phyloP scores from a whole-genome alignment of 1,140 invertebrate species.

The Periplaneta americana region DNA sequence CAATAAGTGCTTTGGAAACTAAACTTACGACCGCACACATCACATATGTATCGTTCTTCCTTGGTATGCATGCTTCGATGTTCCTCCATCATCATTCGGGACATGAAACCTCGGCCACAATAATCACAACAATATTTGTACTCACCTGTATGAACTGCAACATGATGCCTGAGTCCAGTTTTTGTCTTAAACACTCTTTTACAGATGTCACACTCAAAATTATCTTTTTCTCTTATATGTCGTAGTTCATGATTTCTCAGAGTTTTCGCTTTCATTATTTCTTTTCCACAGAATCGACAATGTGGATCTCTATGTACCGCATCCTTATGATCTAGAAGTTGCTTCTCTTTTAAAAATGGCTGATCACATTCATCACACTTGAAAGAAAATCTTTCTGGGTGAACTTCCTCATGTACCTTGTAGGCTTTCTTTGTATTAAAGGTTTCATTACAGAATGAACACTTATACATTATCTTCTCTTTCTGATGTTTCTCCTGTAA shows the following conservation, averaged over 20 bases:
- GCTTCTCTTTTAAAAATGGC: constrained; percentile 14
- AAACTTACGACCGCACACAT: constrained; percentile 25
- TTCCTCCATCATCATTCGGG: constrained; percentile 22
- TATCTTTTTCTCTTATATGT: constrained; percentile 12
- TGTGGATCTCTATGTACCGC: constrained; percentile 13
- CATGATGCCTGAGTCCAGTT: constrained; percentile 21
- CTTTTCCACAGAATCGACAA: constrained; percentile 20
- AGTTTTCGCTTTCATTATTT: constrained; percentile 16
- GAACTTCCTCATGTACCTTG: constrained; percentile 15
- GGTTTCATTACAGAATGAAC: constrained; percentile 5
- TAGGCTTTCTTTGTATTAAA: constrained; percentile 16
- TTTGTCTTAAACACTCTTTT: constrained; percentile 23
- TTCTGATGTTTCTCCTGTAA: constrained; percentile 10
- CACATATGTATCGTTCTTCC: constrained; percentile 25
- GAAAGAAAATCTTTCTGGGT: constrained; percentile 6
- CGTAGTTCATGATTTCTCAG: constrained; percentile 17
- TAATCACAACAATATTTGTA: constrained; percentile 25
- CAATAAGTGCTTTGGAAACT: constrained; percentile 24
- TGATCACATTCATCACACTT: constrained; percentile 14
- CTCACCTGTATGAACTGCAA: constrained; percentile 22
- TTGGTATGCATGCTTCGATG: constrained; percentile 24
- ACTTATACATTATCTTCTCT: constrained; percentile 9
- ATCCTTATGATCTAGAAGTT: constrained; percentile 17
- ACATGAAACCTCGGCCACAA: constrained; percentile 25
- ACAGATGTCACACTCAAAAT: constrained; percentile 22